Base-by-base conservation (phyloP, 2,888 invertebrate species). In the Drosophila algonquin region DNA sequence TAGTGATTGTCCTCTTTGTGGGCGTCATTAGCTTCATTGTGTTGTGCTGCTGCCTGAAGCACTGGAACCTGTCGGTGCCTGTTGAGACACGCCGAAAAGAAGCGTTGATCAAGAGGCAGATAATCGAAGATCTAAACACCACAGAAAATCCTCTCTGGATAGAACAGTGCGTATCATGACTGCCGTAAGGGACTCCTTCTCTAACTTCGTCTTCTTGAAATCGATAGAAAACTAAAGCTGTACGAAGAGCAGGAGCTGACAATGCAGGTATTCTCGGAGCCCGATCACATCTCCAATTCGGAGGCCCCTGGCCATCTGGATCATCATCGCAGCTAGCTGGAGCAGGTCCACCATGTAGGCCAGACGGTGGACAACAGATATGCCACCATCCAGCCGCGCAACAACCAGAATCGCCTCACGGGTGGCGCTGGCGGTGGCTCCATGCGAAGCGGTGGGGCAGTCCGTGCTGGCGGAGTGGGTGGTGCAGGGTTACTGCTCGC, bases 111-210 rank as follows among this genome's bases (percentile, higher is more conserved):
- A 95, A 97, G 63, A 95, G 97, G 73, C 95, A 96, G 74, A 96
- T 97, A 57, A 95, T 97, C 44, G 97, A 97, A 80, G 97, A 97
- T 89, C 92, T 97, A 54, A 97, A 96, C 85, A 97, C 97, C 0
- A 98, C 97, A 0, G 98, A 98, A 92, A 98, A 98, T 93, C 98
- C 97, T 0, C 93, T 98, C 14, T 98, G 97, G 98, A 95, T 97
- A 87, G 98, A 98, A 93, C 97, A 97, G 95, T 95, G 91, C 93
- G 94, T 93, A 7, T 14, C 8, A 3, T 0, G 16, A 6, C 1
- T 6, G 40, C 40, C n/a, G 7, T 16, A 3, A 3, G 5, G 3
- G 2, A 16, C 14, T 12, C 2, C 1, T 8, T 14, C 12, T 14
- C 1, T 47, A 21, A 27, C 18, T 44, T 0, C 1, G 9, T 2